Conservation (phyloP, 92 coral and sea anemone genomes). For the Phenganax stokvisi region DNA sequence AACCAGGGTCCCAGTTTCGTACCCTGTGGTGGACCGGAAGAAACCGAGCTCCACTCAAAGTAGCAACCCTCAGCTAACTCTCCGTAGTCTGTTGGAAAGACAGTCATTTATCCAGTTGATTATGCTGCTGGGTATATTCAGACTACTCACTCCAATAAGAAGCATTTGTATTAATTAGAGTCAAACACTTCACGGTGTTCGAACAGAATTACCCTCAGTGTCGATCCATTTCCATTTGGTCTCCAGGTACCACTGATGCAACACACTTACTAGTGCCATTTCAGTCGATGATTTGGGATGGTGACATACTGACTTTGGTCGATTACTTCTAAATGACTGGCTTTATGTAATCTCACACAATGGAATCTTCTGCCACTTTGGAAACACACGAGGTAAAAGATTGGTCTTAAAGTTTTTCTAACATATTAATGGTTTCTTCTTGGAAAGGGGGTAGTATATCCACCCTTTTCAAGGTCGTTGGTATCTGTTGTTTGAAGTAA, state of each 20-base stretch:
- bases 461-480: constrained; percentile 44
- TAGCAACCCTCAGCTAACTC: not conserved
- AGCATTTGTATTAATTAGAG: not conserved
- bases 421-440: constrained; percentile 30
- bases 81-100: not conserved
- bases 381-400: constrained; percentile 38
- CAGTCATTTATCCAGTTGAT: not conserved
- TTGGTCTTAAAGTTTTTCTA: constrained; percentile 46
- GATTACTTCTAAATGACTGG: constrained; percentile 43
- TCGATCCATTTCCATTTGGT: not conserved
- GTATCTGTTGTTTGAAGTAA: constrained; percentile 40
- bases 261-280: not conserved
- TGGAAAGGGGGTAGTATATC: constrained; percentile 27
- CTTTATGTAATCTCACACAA: constrained; percentile 39
- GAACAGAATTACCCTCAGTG: not conserved
- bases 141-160: not conserved
- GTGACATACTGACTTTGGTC: not conserved
- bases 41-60: not conserved
- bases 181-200: not conserved
- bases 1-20: constrained; percentile 10
- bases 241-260: not conserved
- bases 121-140: constrained; percentile 3
- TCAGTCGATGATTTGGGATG: not conserved
- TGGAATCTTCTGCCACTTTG: constrained; percentile 35
- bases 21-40: constrained; percentile 9